Evolutionary conservation across 2,797 vertebrate genomes (phyloP), one percentile per base, ranked within the genome.

Genomic region (Halcyon chelicuti): DNA sequence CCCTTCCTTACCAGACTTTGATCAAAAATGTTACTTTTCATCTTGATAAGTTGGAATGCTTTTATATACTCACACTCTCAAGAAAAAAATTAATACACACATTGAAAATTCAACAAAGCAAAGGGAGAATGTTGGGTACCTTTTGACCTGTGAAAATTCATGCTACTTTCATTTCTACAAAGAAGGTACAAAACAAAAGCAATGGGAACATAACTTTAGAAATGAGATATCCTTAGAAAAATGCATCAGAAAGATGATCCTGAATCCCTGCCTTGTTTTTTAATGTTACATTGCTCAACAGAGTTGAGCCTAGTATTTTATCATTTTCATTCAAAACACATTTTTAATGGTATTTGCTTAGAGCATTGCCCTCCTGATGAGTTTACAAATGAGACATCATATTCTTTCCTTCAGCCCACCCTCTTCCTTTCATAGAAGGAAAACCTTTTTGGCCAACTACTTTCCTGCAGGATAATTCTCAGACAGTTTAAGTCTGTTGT

Each of bases 11-110:
- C 6, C 10, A 94, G 58, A 65, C 63, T 86, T 82, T 93, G 78
- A 95, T 94, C 52, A 96, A 95, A 91, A 90, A 62, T 31, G 6
- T 68, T 93, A 58, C 39, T 85, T 94, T 96, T 86, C 66, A 79
- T 78, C 51, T 76, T 91, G 68, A 65, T 91, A 86, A 73, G 35
- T 22, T 68, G 7, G 49, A 86, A 81, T 26, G 7, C 25, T 74
- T 94, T 63, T 55, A 67, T 44, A 52, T 23, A 49, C 1, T 52
- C n/a, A 71, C 9, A 62, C 1, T 55, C 14, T 87, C 8, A 62
- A 76, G 62, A 92, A 55, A 6, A 72, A 92, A 81, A 86, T 51
- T 7, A 28, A 74, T 67, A 37, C 11, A 40, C 1, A 25, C 21
- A 62, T 1, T n/a, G 22, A 73, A 54, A 47, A 79, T 44, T 61